Conservation (phyloP, 2,113 vertebrate genomes). For the Isichthys henryi region DNA sequence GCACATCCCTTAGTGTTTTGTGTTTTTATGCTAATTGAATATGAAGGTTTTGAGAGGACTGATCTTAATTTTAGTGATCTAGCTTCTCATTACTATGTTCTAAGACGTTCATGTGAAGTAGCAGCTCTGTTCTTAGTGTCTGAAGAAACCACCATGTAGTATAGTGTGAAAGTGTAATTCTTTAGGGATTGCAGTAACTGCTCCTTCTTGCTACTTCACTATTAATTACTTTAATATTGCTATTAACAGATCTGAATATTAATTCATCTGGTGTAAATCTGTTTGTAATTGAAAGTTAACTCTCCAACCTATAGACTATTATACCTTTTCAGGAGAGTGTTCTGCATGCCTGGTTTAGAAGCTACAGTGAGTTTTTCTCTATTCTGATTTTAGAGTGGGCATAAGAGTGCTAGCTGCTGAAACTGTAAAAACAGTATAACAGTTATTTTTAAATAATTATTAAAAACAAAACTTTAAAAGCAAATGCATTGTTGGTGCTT, state of each 20-base stretch:
- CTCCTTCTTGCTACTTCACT: neutral
- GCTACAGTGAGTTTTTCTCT: neutral
- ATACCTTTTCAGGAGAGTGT: neutral
- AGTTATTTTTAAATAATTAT: neutral
- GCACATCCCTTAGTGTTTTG: neutral
- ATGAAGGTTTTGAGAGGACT: neutral
- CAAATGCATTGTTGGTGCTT: neutral
- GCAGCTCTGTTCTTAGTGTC: neutral
- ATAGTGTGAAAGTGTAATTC: neutral
- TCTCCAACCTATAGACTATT: neutral
- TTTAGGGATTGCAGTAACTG: neutral
- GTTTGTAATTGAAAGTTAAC: neutral
- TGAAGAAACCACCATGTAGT: neutral
- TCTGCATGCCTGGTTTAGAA: neutral
- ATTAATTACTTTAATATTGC: neutral
- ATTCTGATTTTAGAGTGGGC: neutral
- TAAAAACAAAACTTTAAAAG: neutral
- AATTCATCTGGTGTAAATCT: neutral
- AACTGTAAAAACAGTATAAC: neutral
- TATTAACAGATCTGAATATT: neutral
- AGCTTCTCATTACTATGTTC: neutral
- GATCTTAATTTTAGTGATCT: neutral
- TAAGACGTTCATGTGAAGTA: neutral
- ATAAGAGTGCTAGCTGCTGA: neutral
- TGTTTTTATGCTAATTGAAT: neutral